Percentiles rank a stretch among this genome's conserved stretches.
Conservation (phyloP, 2,797 vertebrate genomes). For the Sardinella longiceps region DNA sequence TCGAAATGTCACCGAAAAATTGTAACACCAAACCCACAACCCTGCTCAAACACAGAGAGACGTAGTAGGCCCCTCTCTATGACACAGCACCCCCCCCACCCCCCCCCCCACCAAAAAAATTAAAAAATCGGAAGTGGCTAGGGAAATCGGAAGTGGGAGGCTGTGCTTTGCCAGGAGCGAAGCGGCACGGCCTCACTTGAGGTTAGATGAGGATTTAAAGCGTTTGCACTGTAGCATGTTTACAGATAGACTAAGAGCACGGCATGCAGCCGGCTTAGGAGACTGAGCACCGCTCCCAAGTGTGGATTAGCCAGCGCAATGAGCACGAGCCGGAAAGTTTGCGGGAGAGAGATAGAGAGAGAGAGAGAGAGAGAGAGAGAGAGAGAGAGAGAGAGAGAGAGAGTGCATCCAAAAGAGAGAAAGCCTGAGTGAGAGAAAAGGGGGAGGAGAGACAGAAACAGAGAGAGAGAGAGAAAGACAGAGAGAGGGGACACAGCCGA, state of each 20-base stretch:
- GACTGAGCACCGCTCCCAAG: background rate
- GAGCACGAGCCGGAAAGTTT: background rate
- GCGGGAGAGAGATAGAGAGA: background rate
- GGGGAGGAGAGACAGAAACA: background rate
- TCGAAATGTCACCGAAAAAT: no score
- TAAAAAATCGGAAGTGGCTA: background rate
- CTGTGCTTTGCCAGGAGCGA: background rate
- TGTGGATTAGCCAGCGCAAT: background rate
- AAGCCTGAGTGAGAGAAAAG: constrained; percentile 14
- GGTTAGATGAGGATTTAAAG: background rate
- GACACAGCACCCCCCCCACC: no score
- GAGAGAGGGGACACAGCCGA: background rate
- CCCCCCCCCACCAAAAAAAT: background rate
- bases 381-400: background rate
- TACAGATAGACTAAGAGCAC: constrained; percentile 16
- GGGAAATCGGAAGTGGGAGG: background rate
- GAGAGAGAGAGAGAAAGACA: constrained; percentile 9
- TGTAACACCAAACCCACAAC: no score
- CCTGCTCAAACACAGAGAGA: background rate
- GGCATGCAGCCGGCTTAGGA: background rate
- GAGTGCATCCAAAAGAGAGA: background rate
- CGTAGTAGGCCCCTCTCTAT: background rate
- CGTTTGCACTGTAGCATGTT: background rate
- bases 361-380: constrained; percentile 22
- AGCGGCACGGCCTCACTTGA: background rate